Base-by-base conservation (phyloP, 2,888 invertebrate species). In the Synergus itoensis region DNA sequence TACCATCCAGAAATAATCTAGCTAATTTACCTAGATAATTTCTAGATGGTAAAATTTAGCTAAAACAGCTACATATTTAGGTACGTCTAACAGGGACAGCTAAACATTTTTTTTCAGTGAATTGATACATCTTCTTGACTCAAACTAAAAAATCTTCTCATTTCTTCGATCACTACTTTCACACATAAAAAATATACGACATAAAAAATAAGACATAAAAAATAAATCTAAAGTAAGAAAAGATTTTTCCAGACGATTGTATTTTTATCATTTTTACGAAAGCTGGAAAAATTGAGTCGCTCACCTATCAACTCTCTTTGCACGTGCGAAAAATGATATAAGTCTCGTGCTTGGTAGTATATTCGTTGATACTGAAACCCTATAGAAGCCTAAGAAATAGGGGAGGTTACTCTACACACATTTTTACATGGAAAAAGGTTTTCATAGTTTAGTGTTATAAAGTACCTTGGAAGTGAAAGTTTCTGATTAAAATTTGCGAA, bases 401-500 rank as follows among this genome's bases (percentile, higher is more conserved):
- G 36, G n/a, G 12, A 73, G 36, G 53, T 36, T 53, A 73, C 53
- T 57, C 16, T 73, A 48, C 36, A 73, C 14, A 48, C 48, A 73
- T 73, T 28, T 73, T 67, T 21, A 48, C 45, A 53, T 48, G 48
- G 9, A 73, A 36, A 48, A 14, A 16, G 28, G 16, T 8, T 36
- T 36, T 36, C 36, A 21, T 1, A 16, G 53, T 36, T 73, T 73
- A 53, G 53, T 40, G 53, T 73, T 48, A 53, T n/a, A 57, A 73
- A 53, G 53, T 9, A 36, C 28, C 40, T n/a, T 73, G 53, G 53
- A 48, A 53, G 73, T 53, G 73, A 73, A 73, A 53, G 48, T 73
- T 73, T 53, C 36, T 73, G 73, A 73, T 73, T 73, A 73, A 57
- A 73, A 73, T 53, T 73, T 53, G 73, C 40, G n/a, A 53, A 73